Percentiles rank a stretch among this genome's conserved stretches.
Evolutionary conservation across 2,797 vertebrate genomes (phyloP).

Genomic region (Morus bassanus): DNA sequence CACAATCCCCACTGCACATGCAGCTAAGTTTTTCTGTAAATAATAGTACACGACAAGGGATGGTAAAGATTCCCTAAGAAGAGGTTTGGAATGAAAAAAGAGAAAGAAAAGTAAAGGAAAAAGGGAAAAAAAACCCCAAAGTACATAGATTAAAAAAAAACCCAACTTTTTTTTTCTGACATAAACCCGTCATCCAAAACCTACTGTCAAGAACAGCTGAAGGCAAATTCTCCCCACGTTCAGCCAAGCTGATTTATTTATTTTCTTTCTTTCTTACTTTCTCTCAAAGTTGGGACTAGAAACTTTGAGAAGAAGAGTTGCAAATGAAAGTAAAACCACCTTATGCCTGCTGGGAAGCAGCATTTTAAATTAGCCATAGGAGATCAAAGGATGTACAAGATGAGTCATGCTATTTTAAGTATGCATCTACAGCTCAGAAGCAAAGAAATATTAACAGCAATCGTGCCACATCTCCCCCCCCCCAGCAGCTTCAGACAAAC

Average conservation of each 20-base stretch:
- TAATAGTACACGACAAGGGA: neutral
- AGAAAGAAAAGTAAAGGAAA: neutral
- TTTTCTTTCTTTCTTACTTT: neutral
- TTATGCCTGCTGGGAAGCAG: neutral
- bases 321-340: slow-evolving; percentile 37
- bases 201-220: neutral
- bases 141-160: neutral
- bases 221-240: neutral
- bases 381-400: slow-evolving; percentile 45
- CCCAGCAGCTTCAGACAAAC: neutral
- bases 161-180: neutral
- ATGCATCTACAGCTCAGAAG: neutral
- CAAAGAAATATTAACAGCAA: slow-evolving; percentile 18
- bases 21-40: neutral
- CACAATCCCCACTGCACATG: neutral
- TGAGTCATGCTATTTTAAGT: neutral
- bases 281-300: neutral
- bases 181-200: neutral
- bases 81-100: neutral
- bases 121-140: neutral
- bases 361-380: neutral
- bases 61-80: neutral
- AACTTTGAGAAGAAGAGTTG: neutral
- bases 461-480: neutral
- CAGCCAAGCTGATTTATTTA: neutral